These are phyloP conservation scores for Tetheella fluctuosa DNA, from an alignment of 2,888 invertebrate genomes.

Conservation along the genomic window DNA sequence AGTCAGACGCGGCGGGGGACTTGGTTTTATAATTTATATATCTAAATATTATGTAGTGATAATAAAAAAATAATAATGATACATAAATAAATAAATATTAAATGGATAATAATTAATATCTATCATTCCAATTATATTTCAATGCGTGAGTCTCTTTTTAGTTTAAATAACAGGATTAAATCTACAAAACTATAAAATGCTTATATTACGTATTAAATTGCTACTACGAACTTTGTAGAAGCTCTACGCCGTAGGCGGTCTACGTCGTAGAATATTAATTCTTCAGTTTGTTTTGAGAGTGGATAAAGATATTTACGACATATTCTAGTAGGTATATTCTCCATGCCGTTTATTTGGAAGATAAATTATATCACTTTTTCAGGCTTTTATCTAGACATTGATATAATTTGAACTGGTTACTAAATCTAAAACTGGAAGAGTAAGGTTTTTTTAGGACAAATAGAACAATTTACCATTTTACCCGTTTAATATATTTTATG, in stretches of 20 bases:
- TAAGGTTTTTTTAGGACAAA: too few species aligned
- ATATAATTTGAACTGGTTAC: background rate
- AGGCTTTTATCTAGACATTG: background rate
- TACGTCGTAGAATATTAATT: conserved; percentile 36
- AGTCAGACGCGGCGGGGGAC: too few species aligned
- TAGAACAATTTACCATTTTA: too few species aligned
- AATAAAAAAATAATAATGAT: too few species aligned
- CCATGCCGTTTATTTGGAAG: background rate
- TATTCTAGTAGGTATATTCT: conserved; percentile 1
- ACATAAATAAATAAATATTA: too few species aligned
- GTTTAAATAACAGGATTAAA: background rate
- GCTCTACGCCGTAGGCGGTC: conserved; percentile 14
- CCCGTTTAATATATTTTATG: too few species aligned
- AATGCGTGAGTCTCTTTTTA: background rate
- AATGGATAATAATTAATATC: too few species aligned
- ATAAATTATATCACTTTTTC: background rate
- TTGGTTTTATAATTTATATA: too few species aligned
- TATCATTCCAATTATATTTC: too few species aligned
- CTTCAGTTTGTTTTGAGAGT: conserved; percentile 25
- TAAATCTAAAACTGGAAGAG: background rate
- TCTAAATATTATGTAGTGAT: too few species aligned
- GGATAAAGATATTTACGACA: background rate
- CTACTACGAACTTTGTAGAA: conserved; percentile 17
- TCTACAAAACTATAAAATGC: background rate
- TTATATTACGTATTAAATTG: conserved; percentile 1